These are phyloP conservation scores for Ophioninae sp. DNA, from an alignment of 2,888 invertebrate species.

Conservation along the genomic window DNA sequence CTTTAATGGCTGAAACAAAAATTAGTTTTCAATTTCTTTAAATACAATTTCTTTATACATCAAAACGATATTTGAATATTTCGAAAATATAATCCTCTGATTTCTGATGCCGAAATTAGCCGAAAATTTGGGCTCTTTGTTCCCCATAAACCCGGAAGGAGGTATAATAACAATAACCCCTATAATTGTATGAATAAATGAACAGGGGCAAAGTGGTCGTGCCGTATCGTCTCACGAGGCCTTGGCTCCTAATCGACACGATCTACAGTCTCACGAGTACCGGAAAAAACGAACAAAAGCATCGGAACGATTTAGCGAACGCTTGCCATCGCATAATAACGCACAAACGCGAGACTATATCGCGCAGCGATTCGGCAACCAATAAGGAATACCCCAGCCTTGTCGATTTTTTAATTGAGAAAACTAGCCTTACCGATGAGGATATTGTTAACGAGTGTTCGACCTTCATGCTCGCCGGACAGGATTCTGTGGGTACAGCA, in stretches of 20 bases:
- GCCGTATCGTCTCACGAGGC: conserved; percentile 82
- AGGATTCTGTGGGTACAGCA: conserved; percentile 84
- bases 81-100: too few species aligned
- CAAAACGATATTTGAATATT: too few species aligned
- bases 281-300: conserved; percentile 82
- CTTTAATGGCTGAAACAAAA: too few species aligned
- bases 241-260: conserved; percentile 84
- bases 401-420: conserved; percentile 83
- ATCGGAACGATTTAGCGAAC: conserved; percentile 74
- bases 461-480: conserved; percentile 86
- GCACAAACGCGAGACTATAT: conserved; percentile 64
- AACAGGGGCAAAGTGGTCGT: conserved; percentile 82
- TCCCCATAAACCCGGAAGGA: background rate
- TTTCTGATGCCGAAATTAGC: too few species aligned
- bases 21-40: too few species aligned
- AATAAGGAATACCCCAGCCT: conserved; percentile 70
- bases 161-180: background rate
- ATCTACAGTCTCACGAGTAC: conserved; percentile 82
- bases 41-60: too few species aligned
- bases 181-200: background rate
- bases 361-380: background rate
- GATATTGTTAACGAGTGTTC: conserved; percentile 84
- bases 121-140: too few species aligned
- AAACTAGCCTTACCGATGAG: conserved; percentile 82
- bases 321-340: conserved; percentile 70